These are phyloP conservation scores for Dipus sagitta DNA, from an alignment of 2,797 vertebrate species.

Conservation along the genomic window DNA sequence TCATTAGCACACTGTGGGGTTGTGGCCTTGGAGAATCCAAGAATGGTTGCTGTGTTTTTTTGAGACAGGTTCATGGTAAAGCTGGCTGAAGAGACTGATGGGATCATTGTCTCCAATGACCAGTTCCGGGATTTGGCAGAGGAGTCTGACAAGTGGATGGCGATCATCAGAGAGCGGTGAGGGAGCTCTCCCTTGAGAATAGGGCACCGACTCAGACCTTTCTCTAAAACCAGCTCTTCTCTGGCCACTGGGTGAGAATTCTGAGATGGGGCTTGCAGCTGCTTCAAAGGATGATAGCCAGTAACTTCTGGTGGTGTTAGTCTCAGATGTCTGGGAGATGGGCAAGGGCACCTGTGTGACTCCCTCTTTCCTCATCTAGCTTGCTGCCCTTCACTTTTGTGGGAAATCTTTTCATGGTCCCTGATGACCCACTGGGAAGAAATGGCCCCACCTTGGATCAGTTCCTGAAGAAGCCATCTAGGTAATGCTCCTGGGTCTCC, in stretches of 20 bases:
- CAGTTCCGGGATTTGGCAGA: slow-evolving; percentile 93
- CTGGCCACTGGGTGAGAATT: slow-evolving; percentile 45
- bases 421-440: slow-evolving; percentile 94
- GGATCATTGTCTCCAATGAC: slow-evolving; percentile 95
- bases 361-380: slow-evolving; percentile 82
- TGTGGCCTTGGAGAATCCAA: slow-evolving; percentile 9
- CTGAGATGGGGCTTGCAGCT: slow-evolving; percentile 18
- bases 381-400: slow-evolving; percentile 95
- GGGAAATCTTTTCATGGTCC: slow-evolving; percentile 95
- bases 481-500: slow-evolving; percentile 82
- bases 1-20: not conserved
- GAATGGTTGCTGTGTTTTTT: slow-evolving; percentile 52
- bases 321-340: not conserved
- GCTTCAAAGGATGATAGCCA: slow-evolving; percentile 26
- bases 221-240: slow-evolving; percentile 61
- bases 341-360: not conserved
- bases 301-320: slow-evolving; percentile 47
- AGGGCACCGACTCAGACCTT: slow-evolving; percentile 44
- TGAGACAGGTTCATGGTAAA: slow-evolving; percentile 92
- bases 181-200: slow-evolving; percentile 26
- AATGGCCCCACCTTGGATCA: slow-evolving; percentile 93
- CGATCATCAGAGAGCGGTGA: slow-evolving; percentile 95
- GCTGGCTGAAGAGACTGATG: slow-evolving; percentile 90
- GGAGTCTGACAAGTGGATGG: slow-evolving; percentile 91
- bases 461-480: slow-evolving; percentile 90